Evolutionary conservation across 2,888 invertebrate genomes (phyloP).

Genomic region (Synanthedon andrenaeformis): DNA sequence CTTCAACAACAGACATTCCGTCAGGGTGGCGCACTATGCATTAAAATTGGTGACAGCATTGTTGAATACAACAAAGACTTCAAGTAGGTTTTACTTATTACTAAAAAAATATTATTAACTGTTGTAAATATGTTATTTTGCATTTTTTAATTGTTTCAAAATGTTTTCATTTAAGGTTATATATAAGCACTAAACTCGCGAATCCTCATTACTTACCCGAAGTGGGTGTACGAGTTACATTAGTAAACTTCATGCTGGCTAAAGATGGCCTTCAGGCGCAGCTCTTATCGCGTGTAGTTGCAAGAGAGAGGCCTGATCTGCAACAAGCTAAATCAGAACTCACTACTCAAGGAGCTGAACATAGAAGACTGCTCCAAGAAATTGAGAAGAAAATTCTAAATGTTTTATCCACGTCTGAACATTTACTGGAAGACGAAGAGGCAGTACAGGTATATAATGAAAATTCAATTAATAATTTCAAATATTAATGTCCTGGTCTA

Average conservation of each 20-base stretch:
- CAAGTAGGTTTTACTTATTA: conserved; percentile 58
- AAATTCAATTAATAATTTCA: background rate
- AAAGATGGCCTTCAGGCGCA: conserved; percentile 90
- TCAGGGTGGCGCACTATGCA: conserved; percentile 87
- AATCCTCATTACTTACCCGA: conserved; percentile 97
- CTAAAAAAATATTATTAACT: background rate
- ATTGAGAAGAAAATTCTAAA: conserved; percentile 91
- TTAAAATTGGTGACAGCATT: conserved; percentile 90
- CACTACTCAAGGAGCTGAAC: conserved; percentile 89
- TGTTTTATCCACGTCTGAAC: conserved; percentile 61
- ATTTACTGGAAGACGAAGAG: conserved; percentile 87
- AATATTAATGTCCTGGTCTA: background rate
- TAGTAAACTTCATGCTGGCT: conserved; percentile 95
- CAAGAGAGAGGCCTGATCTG: conserved; percentile 90
- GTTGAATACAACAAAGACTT: conserved; percentile 91
- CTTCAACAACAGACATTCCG: conserved; percentile 91
- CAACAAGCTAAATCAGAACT: conserved; percentile 91
- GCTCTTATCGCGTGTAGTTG: conserved; percentile 89
- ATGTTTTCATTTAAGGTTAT: conserved; percentile 73
- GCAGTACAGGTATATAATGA: conserved; percentile 74
- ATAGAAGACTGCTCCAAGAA: conserved; percentile 84
- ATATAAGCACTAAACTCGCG: conserved; percentile 91
- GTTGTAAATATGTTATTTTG: background rate
- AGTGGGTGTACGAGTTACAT: conserved; percentile 89
- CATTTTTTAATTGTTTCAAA: background rate